Evolutionary conservation across 2,797 vertebrate genomes (phyloP).

Genomic region (Buceros bicornis): DNA sequence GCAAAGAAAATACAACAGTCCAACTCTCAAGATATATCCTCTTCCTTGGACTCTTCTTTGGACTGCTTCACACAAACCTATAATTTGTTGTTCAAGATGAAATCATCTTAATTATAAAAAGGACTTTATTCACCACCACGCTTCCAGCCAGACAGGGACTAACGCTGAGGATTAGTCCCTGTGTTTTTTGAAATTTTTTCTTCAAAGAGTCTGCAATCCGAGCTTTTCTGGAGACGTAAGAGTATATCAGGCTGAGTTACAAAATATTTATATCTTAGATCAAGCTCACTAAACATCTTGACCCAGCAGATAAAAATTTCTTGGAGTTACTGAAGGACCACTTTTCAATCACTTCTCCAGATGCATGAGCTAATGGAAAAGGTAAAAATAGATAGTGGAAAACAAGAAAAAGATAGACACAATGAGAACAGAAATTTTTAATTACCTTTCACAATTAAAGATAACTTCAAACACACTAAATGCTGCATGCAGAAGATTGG

Average conservation of each 20-base stretch:
- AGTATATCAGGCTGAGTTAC: background rate
- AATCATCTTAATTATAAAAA: background rate
- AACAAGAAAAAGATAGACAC: background rate
- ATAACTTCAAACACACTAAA: background rate
- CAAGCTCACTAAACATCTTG: constrained; percentile 5
- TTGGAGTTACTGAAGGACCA: background rate
- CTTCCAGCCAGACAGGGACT: background rate
- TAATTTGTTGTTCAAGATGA: constrained; percentile 15
- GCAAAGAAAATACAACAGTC: background rate
- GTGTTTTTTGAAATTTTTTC: background rate
- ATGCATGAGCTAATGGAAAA: background rate
- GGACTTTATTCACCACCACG: background rate
- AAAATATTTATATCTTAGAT: background rate
- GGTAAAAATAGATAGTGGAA: background rate
- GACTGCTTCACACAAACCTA: background rate
- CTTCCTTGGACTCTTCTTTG: background rate
- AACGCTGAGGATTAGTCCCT: background rate
- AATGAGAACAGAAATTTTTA: background rate
- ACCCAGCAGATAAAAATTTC: background rate
- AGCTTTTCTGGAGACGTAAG: background rate
- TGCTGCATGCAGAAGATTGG: background rate
- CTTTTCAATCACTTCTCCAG: background rate
- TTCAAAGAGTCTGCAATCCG: background rate
- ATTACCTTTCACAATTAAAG: background rate
- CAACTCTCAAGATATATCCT: background rate